A percentile compares a stretch with the other conserved stretches of the same genome.
These are phyloP conservation scores for Dione juno DNA, from an alignment of 2,888 invertebrate species.

Conservation along the genomic window DNA sequence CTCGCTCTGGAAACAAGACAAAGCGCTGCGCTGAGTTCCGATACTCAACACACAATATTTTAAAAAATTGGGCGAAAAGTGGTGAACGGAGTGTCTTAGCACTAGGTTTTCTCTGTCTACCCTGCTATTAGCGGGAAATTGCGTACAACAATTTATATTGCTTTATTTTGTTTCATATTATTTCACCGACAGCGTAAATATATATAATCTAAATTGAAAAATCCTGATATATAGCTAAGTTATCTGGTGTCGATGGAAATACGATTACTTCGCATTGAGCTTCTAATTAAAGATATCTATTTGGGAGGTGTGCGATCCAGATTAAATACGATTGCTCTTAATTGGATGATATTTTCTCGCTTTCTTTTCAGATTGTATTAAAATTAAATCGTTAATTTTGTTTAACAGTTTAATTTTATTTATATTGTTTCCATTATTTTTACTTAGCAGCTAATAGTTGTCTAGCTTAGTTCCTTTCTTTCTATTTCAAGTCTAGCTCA, in stretches of 20 bases:
- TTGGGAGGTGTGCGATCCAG: constrained; percentile 39
- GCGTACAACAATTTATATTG: too few relatives aligned
- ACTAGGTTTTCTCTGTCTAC: not conserved
- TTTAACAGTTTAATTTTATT: too few relatives aligned
- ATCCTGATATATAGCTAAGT: constrained; percentile 38
- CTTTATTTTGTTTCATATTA: not conserved
- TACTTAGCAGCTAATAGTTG: too few relatives aligned
- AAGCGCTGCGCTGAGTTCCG: too few relatives aligned
- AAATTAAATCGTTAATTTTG: not conserved
- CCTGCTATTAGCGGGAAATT: too few relatives aligned
- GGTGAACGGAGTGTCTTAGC: constrained; percentile 29
- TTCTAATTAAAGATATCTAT: constrained; percentile 44
- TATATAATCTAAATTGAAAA: constrained; percentile 31
- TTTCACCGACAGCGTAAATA: not conserved
- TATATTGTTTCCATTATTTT: too few relatives aligned
- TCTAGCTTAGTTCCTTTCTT: too few relatives aligned
- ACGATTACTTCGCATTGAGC: constrained; percentile 38
- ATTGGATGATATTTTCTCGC: constrained; percentile 39
- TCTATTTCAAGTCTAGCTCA: too few relatives aligned
- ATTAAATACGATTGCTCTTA: constrained; percentile 38
- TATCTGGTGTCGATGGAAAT: constrained; percentile 41
- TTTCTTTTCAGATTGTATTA: constrained; percentile 21
- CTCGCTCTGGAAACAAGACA: too few relatives aligned
- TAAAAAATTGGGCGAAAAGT: constrained; percentile 55
- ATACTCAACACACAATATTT: too few relatives aligned